Base-by-base conservation (phyloP, 2,888 invertebrate genomes). In the Mylabris sibirica region DNA sequence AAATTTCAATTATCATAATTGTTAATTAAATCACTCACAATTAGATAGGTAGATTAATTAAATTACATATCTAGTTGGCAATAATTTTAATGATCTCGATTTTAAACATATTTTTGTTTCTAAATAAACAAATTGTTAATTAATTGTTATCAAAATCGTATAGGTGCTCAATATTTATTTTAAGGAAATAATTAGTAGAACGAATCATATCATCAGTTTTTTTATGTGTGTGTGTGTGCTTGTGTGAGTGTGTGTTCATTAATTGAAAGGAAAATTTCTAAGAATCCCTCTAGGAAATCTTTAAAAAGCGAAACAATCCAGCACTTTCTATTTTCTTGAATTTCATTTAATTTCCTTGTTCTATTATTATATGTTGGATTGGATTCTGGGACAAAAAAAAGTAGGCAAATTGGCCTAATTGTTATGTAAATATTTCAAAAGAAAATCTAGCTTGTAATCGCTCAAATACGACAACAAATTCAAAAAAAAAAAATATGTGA, bases 391-490 rank as follows among this genome's bases (percentile, higher is more conserved):
- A 22, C 3, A 12, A 53, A 53, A 24, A 49, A 49, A 8, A 9
- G 41, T 11, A 49, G 71, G 72, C 67, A 64, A 57, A 64, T 62
- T 57, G 72, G 71, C 71, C 72, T 68, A 73, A 62, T 75, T 75
- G 75, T 75, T 75, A 72, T 75, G 75, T 75, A 75, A 59, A 75
- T 74, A 49, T 49, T 44, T 38, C 12, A n/a, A 44, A 49, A 9
- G 12, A 22, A 73, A 74, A 72, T 69, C 65, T 65, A 69, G 69
- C 67, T 70, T 59, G 63, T 69, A 67, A 60, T 53, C 66, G 65
- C 69, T 70, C 69, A 70, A 71, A 71, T 67, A 66, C 66, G 41
- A 65, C 30, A n/a, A 59, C n/a, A 24, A 59, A 26, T 5, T 22
- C 2, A 26, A 59, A 59, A 4, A n/a, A 22, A 24, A 59, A 14